Conservation (phyloP, 1,140 invertebrate genomes). For the Apis florea region DNA sequence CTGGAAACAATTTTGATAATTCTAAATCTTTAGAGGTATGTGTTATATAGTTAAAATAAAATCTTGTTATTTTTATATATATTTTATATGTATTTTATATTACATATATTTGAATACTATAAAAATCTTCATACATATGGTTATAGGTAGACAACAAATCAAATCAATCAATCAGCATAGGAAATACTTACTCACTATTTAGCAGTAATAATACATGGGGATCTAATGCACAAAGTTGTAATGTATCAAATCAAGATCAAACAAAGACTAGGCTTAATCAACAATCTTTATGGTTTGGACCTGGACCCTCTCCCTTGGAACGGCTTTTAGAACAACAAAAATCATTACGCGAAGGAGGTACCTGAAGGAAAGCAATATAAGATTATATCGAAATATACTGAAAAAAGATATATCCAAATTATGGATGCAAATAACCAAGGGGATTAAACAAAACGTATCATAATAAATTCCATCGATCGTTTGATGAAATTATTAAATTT, state of each 20-base stretch:
- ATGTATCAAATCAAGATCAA: slow-evolving; percentile 63
- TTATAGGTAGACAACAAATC: slow-evolving; percentile 68
- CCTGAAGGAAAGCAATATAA: slow-evolving; percentile 68
- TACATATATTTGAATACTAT: not conserved
- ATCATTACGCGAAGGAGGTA: slow-evolving; percentile 80
- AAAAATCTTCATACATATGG: not conserved
- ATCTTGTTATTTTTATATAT: not conserved
- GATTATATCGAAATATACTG: slow-evolving; percentile 57
- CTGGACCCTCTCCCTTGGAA: slow-evolving; percentile 88
- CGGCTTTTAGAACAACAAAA: slow-evolving; percentile 90
- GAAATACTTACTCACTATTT: slow-evolving; percentile 85
- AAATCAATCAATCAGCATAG: slow-evolving; percentile 64
- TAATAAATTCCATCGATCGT: slow-evolving; percentile 50
- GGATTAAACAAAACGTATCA: slow-evolving; percentile 30
- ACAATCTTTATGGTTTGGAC: slow-evolving; percentile 89
- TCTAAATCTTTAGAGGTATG: slow-evolving; percentile 68
- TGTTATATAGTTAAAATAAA: not conserved
- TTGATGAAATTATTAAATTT: slow-evolving; percentile 52
- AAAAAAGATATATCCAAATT: slow-evolving; percentile 55
- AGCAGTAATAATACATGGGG: slow-evolving; percentile 82
- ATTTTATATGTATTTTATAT: too few relatives aligned
- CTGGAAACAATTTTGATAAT: slow-evolving; percentile 66
- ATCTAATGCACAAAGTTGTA: slow-evolving; percentile 61
- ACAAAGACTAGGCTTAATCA: slow-evolving; percentile 72
- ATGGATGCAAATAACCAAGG: slow-evolving; percentile 47